Percentiles rank a stretch among this genome's conserved stretches.
Conservation (phyloP, 2,888 invertebrate genomes). For the Girardia tigrina region DNA sequence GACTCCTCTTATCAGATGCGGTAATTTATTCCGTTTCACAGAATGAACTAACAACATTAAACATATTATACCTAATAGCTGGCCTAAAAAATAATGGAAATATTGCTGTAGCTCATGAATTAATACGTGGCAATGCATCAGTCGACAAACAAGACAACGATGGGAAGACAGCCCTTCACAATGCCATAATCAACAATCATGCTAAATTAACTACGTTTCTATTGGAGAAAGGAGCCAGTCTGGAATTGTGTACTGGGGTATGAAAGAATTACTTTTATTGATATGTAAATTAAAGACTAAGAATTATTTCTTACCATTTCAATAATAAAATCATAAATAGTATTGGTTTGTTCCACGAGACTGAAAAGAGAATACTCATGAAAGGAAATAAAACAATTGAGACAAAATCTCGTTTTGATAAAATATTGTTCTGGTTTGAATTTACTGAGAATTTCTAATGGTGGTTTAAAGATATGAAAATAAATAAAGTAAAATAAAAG, state of each 20-base stretch:
- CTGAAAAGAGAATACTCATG: no score
- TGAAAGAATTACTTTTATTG: not conserved
- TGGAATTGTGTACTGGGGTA: constrained; percentile 20
- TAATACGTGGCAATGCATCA: not conserved
- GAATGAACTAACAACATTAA: no score
- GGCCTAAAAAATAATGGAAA: constrained; percentile 33
- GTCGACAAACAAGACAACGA: constrained; percentile 28
- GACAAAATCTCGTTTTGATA: no score
- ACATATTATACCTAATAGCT: constrained; percentile 23
- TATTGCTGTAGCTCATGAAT: constrained; percentile 13
- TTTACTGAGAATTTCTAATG: no score
- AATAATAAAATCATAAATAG: no score
- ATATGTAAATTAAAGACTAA: no score
- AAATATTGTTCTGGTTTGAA: no score
- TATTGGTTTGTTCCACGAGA: no score
- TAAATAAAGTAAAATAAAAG: no score
- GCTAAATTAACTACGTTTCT: constrained; percentile 29
- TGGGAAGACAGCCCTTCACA: constrained; percentile 31
- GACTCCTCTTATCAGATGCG: constrained; percentile 31
- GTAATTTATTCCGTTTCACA: constrained; percentile 21
- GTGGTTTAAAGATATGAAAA: no score
- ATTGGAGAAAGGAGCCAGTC: constrained; percentile 30
- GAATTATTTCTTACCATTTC: no score
- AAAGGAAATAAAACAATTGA: no score
- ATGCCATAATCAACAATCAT: constrained; percentile 28